Conservation (phyloP, 2,888 invertebrate genomes). For the Himalopsyche kuldschensis region DNA sequence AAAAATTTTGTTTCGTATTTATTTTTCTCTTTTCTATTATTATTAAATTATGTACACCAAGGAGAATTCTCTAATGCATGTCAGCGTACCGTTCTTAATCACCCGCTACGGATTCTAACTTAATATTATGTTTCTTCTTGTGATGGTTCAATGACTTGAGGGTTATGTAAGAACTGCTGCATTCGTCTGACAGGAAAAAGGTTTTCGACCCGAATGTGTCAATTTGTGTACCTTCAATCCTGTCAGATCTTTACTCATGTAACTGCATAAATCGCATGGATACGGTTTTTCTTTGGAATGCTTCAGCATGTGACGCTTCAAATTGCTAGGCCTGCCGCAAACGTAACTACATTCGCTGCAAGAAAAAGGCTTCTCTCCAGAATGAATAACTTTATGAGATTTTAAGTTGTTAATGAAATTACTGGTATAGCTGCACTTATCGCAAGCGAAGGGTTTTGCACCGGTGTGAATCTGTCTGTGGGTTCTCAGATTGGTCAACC, state of each 20-base stretch:
- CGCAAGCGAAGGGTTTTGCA: background rate
- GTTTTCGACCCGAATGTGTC: slow-evolving; percentile 7
- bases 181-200: slow-evolving; percentile 4
- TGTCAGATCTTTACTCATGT: slow-evolving; percentile 9
- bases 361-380: slow-evolving; percentile 2
- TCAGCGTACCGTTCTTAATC: too few species aligned
- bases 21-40: too few species aligned
- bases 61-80: too few species aligned
- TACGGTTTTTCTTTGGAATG: slow-evolving; percentile 5
- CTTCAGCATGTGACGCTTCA: slow-evolving; percentile 9
- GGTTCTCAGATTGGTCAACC: slow-evolving; percentile 11
- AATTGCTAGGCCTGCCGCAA: slow-evolving; percentile 13
- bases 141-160: slow-evolving; percentile 18
- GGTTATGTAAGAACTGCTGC: slow-evolving; percentile 13
- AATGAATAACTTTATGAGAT: slow-evolving; percentile 12
- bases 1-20: too few species aligned
- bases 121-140: slow-evolving; percentile 13
- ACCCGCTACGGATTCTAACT: too few species aligned
- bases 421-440: slow-evolving; percentile 6
- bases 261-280: slow-evolving; percentile 3
- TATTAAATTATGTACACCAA: too few species aligned
- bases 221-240: slow-evolving; percentile 10
- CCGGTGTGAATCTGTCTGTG: slow-evolving; percentile 7
- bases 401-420: slow-evolving; percentile 6
- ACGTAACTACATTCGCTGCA: background rate